Base-by-base conservation (phyloP, 2,888 invertebrate genomes). In the Scotopteryx bipunctaria region DNA sequence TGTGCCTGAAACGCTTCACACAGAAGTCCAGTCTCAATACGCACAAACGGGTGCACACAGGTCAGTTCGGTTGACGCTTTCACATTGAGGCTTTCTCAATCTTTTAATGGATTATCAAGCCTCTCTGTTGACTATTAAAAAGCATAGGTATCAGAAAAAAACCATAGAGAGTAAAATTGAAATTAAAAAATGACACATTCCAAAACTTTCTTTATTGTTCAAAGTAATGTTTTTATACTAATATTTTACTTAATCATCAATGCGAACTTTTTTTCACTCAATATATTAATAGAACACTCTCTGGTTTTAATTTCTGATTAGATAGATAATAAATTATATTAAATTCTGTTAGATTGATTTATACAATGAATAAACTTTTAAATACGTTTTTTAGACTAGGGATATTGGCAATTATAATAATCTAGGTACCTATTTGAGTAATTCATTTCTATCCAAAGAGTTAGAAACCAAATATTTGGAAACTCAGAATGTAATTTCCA, bases 1-100 rank as follows among this genome's bases (percentile, higher is more conserved):
- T 94, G 48, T 95, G 95, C 78, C 91, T 94, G 71, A 95, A 95
- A 78, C 91, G 94, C 55, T 95, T 95, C 83, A 95, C 95, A 38
- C 95, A 95, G 83, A 95, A 95, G 79, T 95, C 94, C 74, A 95
- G 95, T 71, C 91, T 95, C 64, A 95, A 95, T 78, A 95, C 95
- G 73, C 95, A 95, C 90, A 95, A 94, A 84, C 92, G 95, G 61
- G 94, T 94, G 36, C 95, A 95, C 79, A 94, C 95, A 64, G 91
- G 91, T 91, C 68, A 87, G 91, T 88, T 47, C 14, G 15, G 38
- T 42, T 56, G 41, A 53, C 36, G 49, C 37, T 52, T 36, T 51
- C 16, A 38, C 36, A 16, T 13, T n/a, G 57, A 47, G 55, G 51
- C 47, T 57, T 48, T 42, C 19, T 14, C 35, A 31, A 51, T 51